Evolutionary conservation across 2,888 invertebrate genomes (phyloP), one percentile per base, ranked within the genome.

Genomic region (Drosophila algonquin): DNA sequence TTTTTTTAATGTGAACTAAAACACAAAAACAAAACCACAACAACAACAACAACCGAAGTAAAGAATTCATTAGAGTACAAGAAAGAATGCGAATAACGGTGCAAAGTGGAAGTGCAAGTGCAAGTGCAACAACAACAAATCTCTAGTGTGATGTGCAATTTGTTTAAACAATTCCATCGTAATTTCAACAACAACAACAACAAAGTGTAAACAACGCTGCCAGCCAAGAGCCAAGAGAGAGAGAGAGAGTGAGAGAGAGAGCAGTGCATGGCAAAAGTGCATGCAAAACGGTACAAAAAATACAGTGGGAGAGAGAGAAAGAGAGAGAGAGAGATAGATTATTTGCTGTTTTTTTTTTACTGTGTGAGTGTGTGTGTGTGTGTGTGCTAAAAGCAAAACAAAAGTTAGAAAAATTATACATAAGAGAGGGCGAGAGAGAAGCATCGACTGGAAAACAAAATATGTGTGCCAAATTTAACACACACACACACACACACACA

Each of bases 181-280:
- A 14, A 14, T 40, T 14, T 14, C 12, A 21, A 73, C 35, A 56
- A 18, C 47, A 67, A 18, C 47, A 67, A 54, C 48, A 58, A 52
- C 63, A 63, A 74, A 45, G 14, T n/a, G 50, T 21, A 45, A 51
- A 35, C 10, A 40, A 40, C 40, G n/a, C 14, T 40, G 6, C 14
- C n/a, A 40, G 35, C 6, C 21, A 14, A n/a, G n/a, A n/a, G n/a
- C n/a, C n/a, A n/a, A n/a, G n/a, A n/a, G n/a, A n/a, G n/a, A n/a
- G n/a, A n/a, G n/a, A n/a, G 14, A 40, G 40, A 54, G 40, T 21
- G 18, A 35, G 24, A n/a, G 18, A 35, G 24, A n/a, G 35, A 53
- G 40, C 21, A 21, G 32, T 40, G 35, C 35, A 24, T 24, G 14
- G 14, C 7, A 48, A 48, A 48, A 50, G 48, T 50, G 46, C 35